Conservation (phyloP, 2,113 vertebrate genomes). For the Nothocercus nigrocapillus region DNA sequence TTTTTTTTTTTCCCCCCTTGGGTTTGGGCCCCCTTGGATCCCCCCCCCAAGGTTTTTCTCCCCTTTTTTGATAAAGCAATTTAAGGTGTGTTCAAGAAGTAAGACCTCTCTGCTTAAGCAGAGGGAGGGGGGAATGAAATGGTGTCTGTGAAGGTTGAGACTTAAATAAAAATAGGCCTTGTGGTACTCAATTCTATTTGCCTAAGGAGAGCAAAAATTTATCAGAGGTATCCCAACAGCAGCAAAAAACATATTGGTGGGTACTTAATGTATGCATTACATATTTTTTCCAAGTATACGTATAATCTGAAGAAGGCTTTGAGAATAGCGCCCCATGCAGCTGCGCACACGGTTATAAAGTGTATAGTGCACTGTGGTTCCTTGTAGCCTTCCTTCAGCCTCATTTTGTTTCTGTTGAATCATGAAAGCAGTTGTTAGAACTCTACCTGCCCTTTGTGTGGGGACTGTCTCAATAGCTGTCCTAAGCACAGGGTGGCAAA, state of each 20-base stretch:
- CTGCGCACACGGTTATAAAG: neutral
- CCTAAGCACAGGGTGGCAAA: neutral
- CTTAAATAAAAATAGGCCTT: constrained; percentile 1
- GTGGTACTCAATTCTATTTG: neutral
- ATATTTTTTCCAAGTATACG: neutral
- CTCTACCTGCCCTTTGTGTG: neutral
- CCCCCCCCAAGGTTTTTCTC: neutral
- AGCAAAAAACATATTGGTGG: neutral
- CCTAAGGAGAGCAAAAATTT: neutral
- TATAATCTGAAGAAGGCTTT: neutral
- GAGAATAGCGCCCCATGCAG: fast-evolving
- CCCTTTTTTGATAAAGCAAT: neutral
- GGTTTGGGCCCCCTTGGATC: too few relatives aligned
- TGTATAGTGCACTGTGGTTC: neutral
- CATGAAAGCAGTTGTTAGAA: neutral
- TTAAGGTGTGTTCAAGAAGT: constrained; percentile 33
- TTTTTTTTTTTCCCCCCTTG: neutral
- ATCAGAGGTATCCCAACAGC: neutral
- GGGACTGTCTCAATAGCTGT: neutral
- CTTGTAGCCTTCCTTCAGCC: neutral
- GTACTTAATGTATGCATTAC: neutral
- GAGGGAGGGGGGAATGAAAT: neutral
- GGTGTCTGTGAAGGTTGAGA: neutral
- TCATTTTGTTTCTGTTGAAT: neutral
- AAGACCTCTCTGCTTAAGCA: neutral